Evolutionary conservation across 2,888 invertebrate genomes (phyloP), one percentile per base, ranked within the genome.

Genomic region (Thalpophila matura): DNA sequence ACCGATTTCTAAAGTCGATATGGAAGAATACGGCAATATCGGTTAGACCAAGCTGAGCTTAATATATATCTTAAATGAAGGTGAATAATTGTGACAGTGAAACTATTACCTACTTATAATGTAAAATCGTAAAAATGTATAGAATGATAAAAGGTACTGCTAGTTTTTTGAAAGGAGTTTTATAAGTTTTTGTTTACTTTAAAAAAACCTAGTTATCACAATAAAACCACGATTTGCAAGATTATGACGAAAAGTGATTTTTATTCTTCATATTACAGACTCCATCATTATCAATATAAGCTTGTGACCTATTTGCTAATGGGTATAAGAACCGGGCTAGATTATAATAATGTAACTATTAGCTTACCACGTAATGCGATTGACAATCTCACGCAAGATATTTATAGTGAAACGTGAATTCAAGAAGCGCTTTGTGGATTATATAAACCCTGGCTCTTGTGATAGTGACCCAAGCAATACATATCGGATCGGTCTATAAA

Each of bases 1-100:
- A 74, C 46, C 31, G 33, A 55, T 53, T 42, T 26, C 29, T 16
- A 10, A 47, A 50, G 51, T 53, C 47, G 22, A 53, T 73, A 31
- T 22, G 18, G 29, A 18, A 22, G 14, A 33, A 37, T 0, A 6
- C n/a, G 12, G 29, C 7, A 22, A 12, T 24, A 22, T n/a, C n/a
- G 4, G 29, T 29, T n/a, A 31, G 12, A 14, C n/a, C 7, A 6
- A 2, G 10, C 1, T 3, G 0, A 1, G 0, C 5, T 12, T n/a
- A 1, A 7, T 33, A 5, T 31, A 5, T 10, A 20, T 49, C 16
- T 31, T 1, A 4, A 31, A 22, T 38, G 6, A 26, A 35, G 2
- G 3, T 5, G 14, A n/a, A 20, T 4, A 20, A 43, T 22, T 31
- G 3, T 18, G 6, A n/a, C 10, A 27, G 6, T 20, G 12, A 27